Evolutionary conservation across 1,140 invertebrate species (phyloP), one percentile per base, ranked within the genome.

Genomic region (Archegozetes longisetosus): DNA sequence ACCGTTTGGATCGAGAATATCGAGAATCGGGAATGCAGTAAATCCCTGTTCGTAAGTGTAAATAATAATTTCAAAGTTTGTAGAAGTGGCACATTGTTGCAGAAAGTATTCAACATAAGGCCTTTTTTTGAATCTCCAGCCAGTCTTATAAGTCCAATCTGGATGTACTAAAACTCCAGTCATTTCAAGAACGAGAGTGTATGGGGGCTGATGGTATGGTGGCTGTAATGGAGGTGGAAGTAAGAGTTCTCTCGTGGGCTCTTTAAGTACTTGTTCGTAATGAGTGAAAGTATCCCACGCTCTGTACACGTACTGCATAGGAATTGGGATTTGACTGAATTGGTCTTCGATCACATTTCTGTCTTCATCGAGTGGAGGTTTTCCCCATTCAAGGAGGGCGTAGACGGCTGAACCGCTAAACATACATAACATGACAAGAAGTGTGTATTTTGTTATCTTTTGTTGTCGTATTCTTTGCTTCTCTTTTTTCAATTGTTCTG

Each of bases 151-250:
- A 66, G 93, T 96, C 96, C 96, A 99, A 72, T 98, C 94, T 2
- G 95, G 94, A 75, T 97, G 88, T 2, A 98, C 86, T 3, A 99
- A 75, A 9, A 99, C 82, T 70, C 94, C 94, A 51, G 86, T 97
- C 72, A 98, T 79, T 77, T 99, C 95, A 54, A 99, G 70, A 17
- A 98, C 85, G 13, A 99, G 74, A 2, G 95, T 99, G 69, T 97
- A 99, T 2, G 88, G 88, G 17, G 94, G 95, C 72, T 98, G 95
- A 60, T 84, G 78, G 71, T 95, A 98, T 0, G 94, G 95, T 64
- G 84, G 80, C 64, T 83, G 80, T 2, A 98, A 70, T 22, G 91
- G 88, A 74, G 98, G 94, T 40, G 96, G 96, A 59, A 99, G 75
- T 6, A 99, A 74, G 70, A 93, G 89, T 55, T 91, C 86, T 58